Base-by-base conservation (phyloP, 2,888 invertebrate species). In the Erebia palarica region DNA sequence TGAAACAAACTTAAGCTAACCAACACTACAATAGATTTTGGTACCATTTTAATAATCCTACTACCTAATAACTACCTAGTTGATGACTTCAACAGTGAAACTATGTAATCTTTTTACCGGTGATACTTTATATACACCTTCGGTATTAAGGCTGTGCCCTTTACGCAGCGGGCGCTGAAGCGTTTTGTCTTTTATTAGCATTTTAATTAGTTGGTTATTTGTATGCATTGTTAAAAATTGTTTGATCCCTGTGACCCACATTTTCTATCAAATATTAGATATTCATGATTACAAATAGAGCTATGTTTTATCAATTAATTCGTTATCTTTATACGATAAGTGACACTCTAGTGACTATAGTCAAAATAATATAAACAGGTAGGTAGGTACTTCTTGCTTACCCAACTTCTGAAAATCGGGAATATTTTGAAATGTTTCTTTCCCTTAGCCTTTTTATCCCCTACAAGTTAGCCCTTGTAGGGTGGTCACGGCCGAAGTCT, bases 91-190 rank as follows among this genome's bases (percentile, higher is more conserved):
- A 47, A 47, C 13, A 47, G 13, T 44, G 27, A 27, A 58, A 58
- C 36, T 65, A 64, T 66, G 60, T 68, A 57, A 55, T 49, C 49
- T 51, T 49, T 63, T 58, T 44, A 63, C 59, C 58, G 51, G 11
- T 60, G 63, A 27, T 21, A 57, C 66, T 72, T 74, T 57, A 21
- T 57, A 51, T 71, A 74, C 61, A 63, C 53, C 64, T 53, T 63
- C 51, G 71, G 65, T 69, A 71, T 69, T 74, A 68, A 72, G 69
- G 73, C 69, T 55, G 42, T 64, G 70, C 67, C 51, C 70, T 69
- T 55, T 66, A 67, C 57, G 49, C 14, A 64, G 70, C 72, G 69
- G 66, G 16, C 47, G 66, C 53, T 69, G 67, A 61, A 72, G 67
- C 70, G 70, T 60, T 63, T 73, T 71, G 58, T 70, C 67, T 63